phyloP scores from a whole-genome alignment of 2,113 vertebrate species.

The Colius striatus region DNA sequence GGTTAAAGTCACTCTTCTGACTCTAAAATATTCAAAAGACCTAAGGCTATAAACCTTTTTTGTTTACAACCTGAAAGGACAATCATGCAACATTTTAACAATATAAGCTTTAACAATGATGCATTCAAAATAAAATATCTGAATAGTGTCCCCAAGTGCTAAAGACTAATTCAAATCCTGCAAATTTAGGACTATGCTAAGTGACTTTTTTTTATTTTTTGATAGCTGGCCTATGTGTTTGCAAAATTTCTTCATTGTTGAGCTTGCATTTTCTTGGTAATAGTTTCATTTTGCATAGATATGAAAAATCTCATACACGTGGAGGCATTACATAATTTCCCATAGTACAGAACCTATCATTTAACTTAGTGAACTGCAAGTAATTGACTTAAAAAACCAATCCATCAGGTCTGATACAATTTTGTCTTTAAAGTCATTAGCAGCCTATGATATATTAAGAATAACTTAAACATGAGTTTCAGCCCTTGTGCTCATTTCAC shows the following conservation, averaged over 20 bases:
- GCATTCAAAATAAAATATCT: background rate
- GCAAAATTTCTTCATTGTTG: background rate
- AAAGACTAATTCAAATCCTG: background rate
- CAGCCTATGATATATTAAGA: background rate
- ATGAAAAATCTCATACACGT: background rate
- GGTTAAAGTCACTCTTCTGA: background rate
- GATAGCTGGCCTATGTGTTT: background rate
- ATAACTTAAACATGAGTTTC: background rate
- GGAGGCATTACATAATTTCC: background rate
- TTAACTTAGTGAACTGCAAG: background rate
- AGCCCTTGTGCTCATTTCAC: rapidly evolving
- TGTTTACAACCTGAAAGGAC: background rate
- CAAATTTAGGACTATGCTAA: background rate
- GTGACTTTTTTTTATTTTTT: background rate
- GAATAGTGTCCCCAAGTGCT: background rate
- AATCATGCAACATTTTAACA: background rate
- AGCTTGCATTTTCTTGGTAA: background rate
- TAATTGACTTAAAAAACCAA: background rate
- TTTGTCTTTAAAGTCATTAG: background rate
- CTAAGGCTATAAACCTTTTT: background rate
- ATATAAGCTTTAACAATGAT: background rate
- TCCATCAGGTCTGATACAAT: rapidly evolving
- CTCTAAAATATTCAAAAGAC: background rate
- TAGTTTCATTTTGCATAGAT: background rate
- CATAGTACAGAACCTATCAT: rapidly evolving